phyloP scores from a whole-genome alignment of 2,113 vertebrate genomes.

The Callocephalon fimbriatum region DNA sequence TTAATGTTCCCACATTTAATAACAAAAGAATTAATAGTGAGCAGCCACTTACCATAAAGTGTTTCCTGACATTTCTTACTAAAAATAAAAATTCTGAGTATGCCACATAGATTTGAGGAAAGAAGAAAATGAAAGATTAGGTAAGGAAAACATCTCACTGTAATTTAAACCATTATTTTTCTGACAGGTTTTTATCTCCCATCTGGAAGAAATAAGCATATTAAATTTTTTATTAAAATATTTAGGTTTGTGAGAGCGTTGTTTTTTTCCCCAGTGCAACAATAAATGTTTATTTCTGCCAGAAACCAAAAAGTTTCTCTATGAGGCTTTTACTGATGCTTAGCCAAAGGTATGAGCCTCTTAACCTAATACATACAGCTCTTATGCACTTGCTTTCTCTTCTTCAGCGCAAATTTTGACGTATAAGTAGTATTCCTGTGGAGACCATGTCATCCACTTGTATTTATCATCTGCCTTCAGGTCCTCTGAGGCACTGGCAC shows the following conservation, averaged over 20 bases:
- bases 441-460: neutral
- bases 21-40: slow-evolving; percentile 67
- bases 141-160: slow-evolving; percentile 31
- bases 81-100: slow-evolving; percentile 26
- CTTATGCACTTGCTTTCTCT: neutral
- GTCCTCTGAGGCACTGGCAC: neutral
- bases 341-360: slow-evolving; percentile 49
- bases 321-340: slow-evolving; percentile 27
- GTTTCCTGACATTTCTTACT: slow-evolving; percentile 35
- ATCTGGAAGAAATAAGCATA: slow-evolving; percentile 69
- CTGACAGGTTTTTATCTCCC: slow-evolving; percentile 71
- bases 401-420: neutral
- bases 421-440: neutral
- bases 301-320: slow-evolving; percentile 60
- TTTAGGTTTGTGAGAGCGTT: slow-evolving; percentile 52
- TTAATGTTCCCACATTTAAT: slow-evolving; percentile 59
- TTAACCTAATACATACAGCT: neutral
- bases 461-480: neutral
- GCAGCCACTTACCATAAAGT: slow-evolving; percentile 30
- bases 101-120: slow-evolving; percentile 14
- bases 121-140: slow-evolving; percentile 1
- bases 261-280: slow-evolving; percentile 14
- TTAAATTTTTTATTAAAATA: slow-evolving; percentile 73
- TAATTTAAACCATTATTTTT: slow-evolving; percentile 69
- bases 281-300: slow-evolving; percentile 72